These are phyloP conservation scores for Diadophis punctatus DNA, from an alignment of 2,113 vertebrate species.

Conservation along the genomic window DNA sequence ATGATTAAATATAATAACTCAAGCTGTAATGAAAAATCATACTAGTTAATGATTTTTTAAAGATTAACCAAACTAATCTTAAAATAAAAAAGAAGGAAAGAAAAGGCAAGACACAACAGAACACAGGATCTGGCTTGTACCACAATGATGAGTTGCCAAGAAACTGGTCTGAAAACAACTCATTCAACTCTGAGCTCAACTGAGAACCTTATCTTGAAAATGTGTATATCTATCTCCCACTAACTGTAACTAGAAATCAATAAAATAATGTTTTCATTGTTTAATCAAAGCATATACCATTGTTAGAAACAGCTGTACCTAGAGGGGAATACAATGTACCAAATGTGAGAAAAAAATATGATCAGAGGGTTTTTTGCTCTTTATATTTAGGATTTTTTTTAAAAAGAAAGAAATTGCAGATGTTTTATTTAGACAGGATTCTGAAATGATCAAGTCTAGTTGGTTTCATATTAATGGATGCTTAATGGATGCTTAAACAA, in stretches of 20 bases:
- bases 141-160: neutral
- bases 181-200: neutral
- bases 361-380: neutral
- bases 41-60: neutral
- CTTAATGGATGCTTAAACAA: no score
- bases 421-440: neutral
- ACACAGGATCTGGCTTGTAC: neutral
- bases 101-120: neutral
- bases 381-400: neutral
- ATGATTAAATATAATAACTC: neutral
- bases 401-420: neutral
- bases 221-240: neutral
- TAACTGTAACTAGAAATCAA: neutral
- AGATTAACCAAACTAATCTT: neutral
- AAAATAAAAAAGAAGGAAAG: neutral
- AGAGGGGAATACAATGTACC: neutral
- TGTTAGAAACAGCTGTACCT: neutral
- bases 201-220: neutral
- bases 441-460: neutral
- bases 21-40: neutral
- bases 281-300: neutral
- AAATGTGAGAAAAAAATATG: neutral
- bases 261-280: neutral
- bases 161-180: neutral
- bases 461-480: neutral